Conservation (phyloP, 2,888 invertebrate genomes). For the Leptodirus hochenwartii region DNA sequence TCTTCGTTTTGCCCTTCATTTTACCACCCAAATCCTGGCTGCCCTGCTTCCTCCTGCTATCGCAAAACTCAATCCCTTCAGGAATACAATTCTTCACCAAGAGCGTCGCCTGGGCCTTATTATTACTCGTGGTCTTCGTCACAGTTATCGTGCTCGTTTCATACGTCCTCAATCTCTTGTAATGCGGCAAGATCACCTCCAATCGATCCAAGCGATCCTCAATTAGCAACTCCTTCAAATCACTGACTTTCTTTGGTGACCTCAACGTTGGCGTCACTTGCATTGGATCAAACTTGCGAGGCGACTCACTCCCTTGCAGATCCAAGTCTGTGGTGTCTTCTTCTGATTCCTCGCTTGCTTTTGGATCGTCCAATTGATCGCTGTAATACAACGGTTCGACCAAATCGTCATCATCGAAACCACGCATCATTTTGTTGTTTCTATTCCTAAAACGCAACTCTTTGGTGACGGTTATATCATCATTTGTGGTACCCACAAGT, state of each 20-base stretch:
- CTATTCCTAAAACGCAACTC: constrained; percentile 1
- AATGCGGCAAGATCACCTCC: constrained; percentile 24
- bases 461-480: neutral
- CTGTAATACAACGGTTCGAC: neutral
- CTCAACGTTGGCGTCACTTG: constrained; percentile 17
- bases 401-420: no score
- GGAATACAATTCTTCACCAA: constrained; percentile 25
- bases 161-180: constrained; percentile 21
- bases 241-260: constrained; percentile 8
- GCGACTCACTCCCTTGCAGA: constrained; percentile 16
- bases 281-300: constrained; percentile 11
- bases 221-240: constrained; percentile 21
- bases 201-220: constrained; percentile 25
- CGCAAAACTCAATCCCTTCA: constrained; percentile 21
- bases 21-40: no score
- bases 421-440: neutral
- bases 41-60: constrained; percentile 16
- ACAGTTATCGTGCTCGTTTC: constrained; percentile 25
- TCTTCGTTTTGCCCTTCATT: no score
- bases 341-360: constrained; percentile 12
- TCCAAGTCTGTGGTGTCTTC: constrained; percentile 16
- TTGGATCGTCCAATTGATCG: constrained; percentile 1
- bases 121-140: constrained; percentile 20
- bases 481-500: neutral
- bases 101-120: constrained; percentile 22